These are phyloP conservation scores for Phallusia fumigata DNA, from an alignment of 23 tunicate genomes.

Conservation along the genomic window DNA sequence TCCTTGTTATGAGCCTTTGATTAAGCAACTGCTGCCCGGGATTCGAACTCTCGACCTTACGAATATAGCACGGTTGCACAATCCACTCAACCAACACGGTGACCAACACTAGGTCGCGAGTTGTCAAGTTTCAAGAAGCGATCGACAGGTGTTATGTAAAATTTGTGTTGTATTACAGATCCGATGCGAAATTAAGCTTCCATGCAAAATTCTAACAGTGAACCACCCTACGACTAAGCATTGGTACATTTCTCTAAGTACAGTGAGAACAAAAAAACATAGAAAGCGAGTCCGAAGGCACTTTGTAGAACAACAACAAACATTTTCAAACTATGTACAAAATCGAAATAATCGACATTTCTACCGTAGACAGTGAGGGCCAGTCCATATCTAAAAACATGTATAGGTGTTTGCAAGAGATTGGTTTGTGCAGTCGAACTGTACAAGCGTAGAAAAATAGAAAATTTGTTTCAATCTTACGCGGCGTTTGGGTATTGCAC, in stretches of 20 bases:
- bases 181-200: neutral
- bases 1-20: no score
- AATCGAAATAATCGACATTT: neutral
- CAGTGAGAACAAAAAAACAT: neutral
- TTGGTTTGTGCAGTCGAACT: neutral
- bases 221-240: constrained; percentile 14
- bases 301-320: neutral
- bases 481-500: constrained; percentile 15
- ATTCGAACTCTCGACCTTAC: no score
- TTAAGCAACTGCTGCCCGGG: no score
- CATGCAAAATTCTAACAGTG: constrained; percentile 1
- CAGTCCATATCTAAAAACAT: neutral
- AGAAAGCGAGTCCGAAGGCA: neutral
- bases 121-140: no score
- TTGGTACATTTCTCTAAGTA: neutral
- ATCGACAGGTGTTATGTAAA: neutral
- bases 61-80: no score
- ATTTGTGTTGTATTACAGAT: constrained; percentile 1
- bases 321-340: constrained; percentile 2
- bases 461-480: neutral
- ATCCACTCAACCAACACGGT: no score
- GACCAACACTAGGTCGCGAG: no score
- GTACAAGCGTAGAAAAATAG: neutral
- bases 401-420: neutral
- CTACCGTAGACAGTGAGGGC: neutral